Conservation (phyloP, 2,797 vertebrate genomes). For the Sebastes hubbsi region DNA sequence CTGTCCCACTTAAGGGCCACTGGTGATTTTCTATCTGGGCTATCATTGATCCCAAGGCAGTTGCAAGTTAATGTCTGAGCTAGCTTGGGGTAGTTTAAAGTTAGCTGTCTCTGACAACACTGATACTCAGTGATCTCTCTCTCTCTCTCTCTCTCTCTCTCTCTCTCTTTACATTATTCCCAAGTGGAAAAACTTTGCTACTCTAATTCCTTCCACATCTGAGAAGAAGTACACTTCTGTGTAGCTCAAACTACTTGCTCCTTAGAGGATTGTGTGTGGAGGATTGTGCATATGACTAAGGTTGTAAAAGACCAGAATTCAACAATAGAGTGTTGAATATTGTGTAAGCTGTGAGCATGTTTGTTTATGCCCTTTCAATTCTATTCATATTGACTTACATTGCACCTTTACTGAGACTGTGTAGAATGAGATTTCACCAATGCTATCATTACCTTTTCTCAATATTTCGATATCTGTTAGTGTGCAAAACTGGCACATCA, state of each 20-base stretch:
- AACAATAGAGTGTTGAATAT: not conserved
- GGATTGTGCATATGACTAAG: not conserved
- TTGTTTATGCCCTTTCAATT: not conserved
- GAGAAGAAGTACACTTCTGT: conserved; percentile 21
- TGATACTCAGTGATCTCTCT: conserved; percentile 24
- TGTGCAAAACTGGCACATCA: not conserved
- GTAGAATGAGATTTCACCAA: not conserved
- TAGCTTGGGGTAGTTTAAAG: conserved; percentile 7
- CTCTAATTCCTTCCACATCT: conserved; percentile 18
- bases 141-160: not conserved
- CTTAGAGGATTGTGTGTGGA: conserved; percentile 3
- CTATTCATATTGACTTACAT: not conserved
- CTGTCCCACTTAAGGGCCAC: conserved; percentile 53
- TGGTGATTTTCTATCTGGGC: conserved; percentile 55
- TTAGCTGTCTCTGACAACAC: conserved; percentile 18
- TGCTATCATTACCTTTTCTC: not conserved
- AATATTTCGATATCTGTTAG: not conserved
- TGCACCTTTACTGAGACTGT: not conserved
- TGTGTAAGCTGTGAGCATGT: not conserved
- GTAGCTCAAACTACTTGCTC: not conserved
- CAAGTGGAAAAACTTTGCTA: conserved; percentile 12
- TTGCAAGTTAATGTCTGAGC: conserved; percentile 45
- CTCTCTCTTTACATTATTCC: not conserved
- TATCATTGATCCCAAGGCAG: conserved; percentile 54
- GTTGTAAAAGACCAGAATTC: not conserved